Base-by-base conservation (phyloP, 2,888 invertebrate species). In the Stenotaenia linearis region DNA sequence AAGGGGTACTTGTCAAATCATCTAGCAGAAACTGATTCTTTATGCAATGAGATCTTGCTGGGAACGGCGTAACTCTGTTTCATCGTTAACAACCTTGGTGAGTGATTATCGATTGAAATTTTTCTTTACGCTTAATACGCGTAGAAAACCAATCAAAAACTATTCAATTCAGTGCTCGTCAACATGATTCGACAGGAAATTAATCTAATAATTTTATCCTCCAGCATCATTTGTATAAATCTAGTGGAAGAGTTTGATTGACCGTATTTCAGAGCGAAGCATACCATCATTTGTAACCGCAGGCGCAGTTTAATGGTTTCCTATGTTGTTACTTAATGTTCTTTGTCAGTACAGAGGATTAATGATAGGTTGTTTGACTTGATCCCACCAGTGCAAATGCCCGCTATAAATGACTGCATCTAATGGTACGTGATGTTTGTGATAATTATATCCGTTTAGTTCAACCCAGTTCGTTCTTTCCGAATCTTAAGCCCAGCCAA, bases 361-460 rank as follows among this genome's bases (percentile, higher is more conserved):
- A 69, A 69, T 69, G 69, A 69, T 69, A 23, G 69, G 69, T 69
- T 69, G 69, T 69, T 69, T 69, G 69, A 69, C 69, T 69, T 69
- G 69, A 69, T 69, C 69, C 69, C 28, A 28, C 69, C 25, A 69
- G 69, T 69, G 28, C 25, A 69, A 69, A 25, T 69, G 69, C 69
- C 7, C 50, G 7, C 69, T 69, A 28, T 69, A 69, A 69, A 69
- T 28, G 69, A 69, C 69, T 69, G 69, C 69, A 69, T 69, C 69
- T 69, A 69, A 69, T 69, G 69, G 69, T 28, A 69, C 69, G 69
- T 69, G 69, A 69, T 69, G 28, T 69, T 25, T 69, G 25, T 69
- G 69, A 69, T 69, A 69, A 69, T 69, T 69, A 69, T 69, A 69
- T 69, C 25, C 69, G 69, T 69, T 69, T 28, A 15, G 50, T 50